Evolutionary conservation across 2,113 vertebrate genomes (phyloP).

Genomic region (Melanerpes aurifrons): DNA sequence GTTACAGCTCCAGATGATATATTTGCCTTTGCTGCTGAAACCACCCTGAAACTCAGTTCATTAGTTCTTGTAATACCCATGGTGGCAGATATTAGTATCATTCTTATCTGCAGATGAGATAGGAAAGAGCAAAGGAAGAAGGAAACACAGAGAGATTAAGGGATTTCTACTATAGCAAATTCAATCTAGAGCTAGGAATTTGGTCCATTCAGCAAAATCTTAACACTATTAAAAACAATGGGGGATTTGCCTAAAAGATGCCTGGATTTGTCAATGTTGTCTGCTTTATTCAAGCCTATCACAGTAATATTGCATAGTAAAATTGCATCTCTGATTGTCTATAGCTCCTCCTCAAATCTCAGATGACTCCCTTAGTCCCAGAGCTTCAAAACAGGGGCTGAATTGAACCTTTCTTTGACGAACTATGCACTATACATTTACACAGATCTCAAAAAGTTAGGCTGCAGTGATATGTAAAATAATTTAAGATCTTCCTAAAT

Average conservation of each 20-base stretch:
- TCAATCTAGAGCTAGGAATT: conserved; percentile 12
- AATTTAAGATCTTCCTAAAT: conserved; percentile 15
- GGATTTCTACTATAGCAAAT: conserved; percentile 37
- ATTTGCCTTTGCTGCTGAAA: conserved; percentile 10
- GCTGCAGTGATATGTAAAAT: neutral
- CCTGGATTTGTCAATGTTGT: neutral
- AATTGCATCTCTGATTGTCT: neutral
- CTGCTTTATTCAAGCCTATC: conserved; percentile 31
- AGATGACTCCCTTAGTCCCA: neutral
- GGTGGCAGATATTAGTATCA: conserved; percentile 1
- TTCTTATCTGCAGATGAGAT: neutral
- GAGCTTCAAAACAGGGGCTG: neutral
- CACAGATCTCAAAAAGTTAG: neutral
- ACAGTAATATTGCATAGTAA: neutral
- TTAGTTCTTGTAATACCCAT: conserved; percentile 23
- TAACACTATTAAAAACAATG: conserved; percentile 40
- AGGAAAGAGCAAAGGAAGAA: neutral
- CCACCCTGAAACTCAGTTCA: conserved; percentile 47
- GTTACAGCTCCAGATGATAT: neutral
- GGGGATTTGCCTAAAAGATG: neutral
- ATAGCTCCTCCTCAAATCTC: neutral
- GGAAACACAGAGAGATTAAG: conserved; percentile 45
- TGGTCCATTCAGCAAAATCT: conserved; percentile 9
- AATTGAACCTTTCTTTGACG: neutral
- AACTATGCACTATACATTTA: neutral